Conservation (phyloP, 2,113 vertebrate species). For the Colossoma macropomum region DNA sequence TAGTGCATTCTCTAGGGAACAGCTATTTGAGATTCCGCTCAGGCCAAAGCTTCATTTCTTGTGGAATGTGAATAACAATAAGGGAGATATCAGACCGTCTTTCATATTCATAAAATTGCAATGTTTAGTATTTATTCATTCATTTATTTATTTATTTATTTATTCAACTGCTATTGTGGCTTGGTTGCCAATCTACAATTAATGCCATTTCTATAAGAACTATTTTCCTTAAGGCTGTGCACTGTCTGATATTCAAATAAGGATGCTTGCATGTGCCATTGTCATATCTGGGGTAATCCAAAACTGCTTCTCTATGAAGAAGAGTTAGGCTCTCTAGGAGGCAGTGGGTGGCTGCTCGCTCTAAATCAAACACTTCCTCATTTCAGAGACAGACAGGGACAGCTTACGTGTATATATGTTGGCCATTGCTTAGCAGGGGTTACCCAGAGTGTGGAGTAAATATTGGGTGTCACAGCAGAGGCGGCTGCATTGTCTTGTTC, state of each 20-base stretch:
- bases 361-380: background rate
- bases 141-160: background rate
- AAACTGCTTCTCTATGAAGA: background rate
- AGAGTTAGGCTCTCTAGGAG: background rate
- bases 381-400: background rate
- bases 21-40: too few species aligned
- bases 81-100: background rate
- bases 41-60: background rate
- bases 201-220: background rate
- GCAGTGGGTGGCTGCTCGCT: constrained; percentile 11
- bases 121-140: background rate
- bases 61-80: background rate
- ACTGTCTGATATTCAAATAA: background rate
- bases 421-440: background rate
- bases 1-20: too few species aligned
- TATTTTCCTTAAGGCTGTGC: background rate
- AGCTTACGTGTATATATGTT: constrained; percentile 8
- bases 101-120: background rate
- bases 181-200: background rate
- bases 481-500: constrained; percentile 8
- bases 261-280: background rate
- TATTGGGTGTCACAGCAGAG: constrained; percentile 12
- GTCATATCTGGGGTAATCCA: background rate
- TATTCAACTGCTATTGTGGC: background rate
- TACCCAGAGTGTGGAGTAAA: constrained; percentile 27